Conservation (phyloP, 2,888 invertebrate species). For the Falcaria lacertinaria region DNA sequence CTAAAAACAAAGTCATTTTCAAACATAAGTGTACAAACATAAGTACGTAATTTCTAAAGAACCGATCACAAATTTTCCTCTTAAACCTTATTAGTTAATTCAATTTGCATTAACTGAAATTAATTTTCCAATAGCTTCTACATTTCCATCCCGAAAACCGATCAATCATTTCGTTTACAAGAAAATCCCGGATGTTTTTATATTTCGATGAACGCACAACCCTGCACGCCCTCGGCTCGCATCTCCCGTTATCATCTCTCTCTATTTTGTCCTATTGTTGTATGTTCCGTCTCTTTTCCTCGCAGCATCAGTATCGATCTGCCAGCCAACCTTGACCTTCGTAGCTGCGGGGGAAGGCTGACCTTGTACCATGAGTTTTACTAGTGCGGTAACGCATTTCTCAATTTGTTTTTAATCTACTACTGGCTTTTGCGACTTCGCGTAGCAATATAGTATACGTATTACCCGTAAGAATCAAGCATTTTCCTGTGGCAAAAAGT, state of each 20-base stretch:
- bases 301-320: slow-evolving; percentile 74
- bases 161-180: background rate
- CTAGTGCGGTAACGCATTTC: background rate
- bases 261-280: background rate
- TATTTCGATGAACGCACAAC: background rate
- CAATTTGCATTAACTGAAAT: background rate
- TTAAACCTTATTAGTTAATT: background rate
- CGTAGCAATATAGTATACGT: too few relatives aligned
- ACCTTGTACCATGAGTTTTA: slow-evolving; percentile 41
- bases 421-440: too few relatives aligned
- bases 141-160: background rate
- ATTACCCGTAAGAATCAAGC: too few relatives aligned
- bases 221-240: background rate
- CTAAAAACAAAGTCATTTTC: too few relatives aligned
- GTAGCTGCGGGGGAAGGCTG: slow-evolving; percentile 36
- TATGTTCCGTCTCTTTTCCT: slow-evolving; percentile 20
- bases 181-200: background rate
- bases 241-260: background rate
- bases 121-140: background rate
- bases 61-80: too few relatives aligned
- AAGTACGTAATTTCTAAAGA: too few relatives aligned
- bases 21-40: too few relatives aligned
- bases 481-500: too few relatives aligned
- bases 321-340: slow-evolving; percentile 59
- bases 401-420: background rate